A percentile compares a stretch with the other conserved stretches of the same genome.
These are phyloP conservation scores for Panopea generosa DNA, from an alignment of 2,888 invertebrate genomes.

Conservation along the genomic window DNA sequence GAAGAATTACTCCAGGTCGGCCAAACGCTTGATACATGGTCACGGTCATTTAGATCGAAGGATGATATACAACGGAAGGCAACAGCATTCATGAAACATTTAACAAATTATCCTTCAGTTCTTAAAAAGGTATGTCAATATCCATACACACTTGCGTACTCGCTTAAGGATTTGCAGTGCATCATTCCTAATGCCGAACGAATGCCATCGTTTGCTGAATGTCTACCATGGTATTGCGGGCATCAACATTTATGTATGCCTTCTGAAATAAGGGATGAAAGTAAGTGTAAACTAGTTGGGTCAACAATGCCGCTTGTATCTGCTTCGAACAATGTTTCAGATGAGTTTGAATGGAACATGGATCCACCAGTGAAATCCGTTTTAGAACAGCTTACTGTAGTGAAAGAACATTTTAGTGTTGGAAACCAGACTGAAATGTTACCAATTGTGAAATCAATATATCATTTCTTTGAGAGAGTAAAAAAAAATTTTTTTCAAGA, in stretches of 20 bases:
- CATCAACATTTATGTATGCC: constrained; percentile 7
- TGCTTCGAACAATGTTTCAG: neutral
- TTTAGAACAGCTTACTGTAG: constrained; percentile 35
- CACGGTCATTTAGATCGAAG: neutral
- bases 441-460: constrained; percentile 32
- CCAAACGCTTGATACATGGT: constrained; percentile 10
- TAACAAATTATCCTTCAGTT: neutral
- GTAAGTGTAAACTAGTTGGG: constrained; percentile 18
- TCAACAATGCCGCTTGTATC: neutral
- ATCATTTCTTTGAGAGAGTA: constrained; percentile 8
- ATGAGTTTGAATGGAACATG: constrained; percentile 21
- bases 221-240: constrained; percentile 12
- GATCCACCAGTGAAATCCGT: constrained; percentile 33
- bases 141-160: neutral
- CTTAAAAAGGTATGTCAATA: neutral
- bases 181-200: neutral
- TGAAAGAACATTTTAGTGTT: constrained; percentile 28
- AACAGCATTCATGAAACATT: constrained; percentile 2
- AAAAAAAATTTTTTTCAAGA: neutral
- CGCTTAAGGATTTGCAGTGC: neutral
- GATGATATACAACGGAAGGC: constrained; percentile 9
- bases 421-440: constrained; percentile 31
- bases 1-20: constrained; percentile 27
- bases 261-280: neutral
- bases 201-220: neutral